Base-by-base conservation (phyloP, 2,888 invertebrate species). In the Shargacucullia verbasci region DNA sequence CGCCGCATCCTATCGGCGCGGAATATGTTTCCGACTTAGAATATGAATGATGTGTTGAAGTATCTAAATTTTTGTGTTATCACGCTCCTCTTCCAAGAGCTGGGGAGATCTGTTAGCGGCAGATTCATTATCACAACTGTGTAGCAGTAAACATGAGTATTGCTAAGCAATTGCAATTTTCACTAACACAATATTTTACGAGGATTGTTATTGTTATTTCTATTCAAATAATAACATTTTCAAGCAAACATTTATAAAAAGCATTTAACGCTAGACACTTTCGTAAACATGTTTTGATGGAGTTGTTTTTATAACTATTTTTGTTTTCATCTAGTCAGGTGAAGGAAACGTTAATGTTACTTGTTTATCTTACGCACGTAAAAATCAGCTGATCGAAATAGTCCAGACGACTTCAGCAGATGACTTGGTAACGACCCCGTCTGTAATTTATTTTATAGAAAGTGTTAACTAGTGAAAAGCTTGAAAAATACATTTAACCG, bases 1-100 rank as follows among this genome's bases (percentile, higher is more conserved):
- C 76, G 63, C n/a, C 54, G 47, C 59, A 72, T 76, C 76, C 76
- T 76, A 76, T 66, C 49, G 43, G 58, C 38, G 56, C 66, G 70
- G 70, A 61, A 70, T 67, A 53, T 56, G 67, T 72, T 76, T 76
- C 76, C 69, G 73, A 67, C 63, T 60, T 59, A 14, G 13, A 54
- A 49, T 65, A 56, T 59, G 47, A 68, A 59, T 63, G 54, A 57
- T 45, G 55, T 45, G 50, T 58, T 40, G 38, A 43, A 34, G 34
- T 54, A 54, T 64, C 59, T 52, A 2, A 41, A 12, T 35, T 27
- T 40, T n/a, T 41, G 8, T 9, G 2, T 29, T 10, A 27, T 45
- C 7, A 13, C 13, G 9, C 29, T 27, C 41, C 5, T 12, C 9
- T 7, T 40, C 11, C n/a, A 2, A 20, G 20, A 25, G 12, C 12